phyloP scores from a whole-genome alignment of 2,113 vertebrate species.

The Triplophysa dalaica region DNA sequence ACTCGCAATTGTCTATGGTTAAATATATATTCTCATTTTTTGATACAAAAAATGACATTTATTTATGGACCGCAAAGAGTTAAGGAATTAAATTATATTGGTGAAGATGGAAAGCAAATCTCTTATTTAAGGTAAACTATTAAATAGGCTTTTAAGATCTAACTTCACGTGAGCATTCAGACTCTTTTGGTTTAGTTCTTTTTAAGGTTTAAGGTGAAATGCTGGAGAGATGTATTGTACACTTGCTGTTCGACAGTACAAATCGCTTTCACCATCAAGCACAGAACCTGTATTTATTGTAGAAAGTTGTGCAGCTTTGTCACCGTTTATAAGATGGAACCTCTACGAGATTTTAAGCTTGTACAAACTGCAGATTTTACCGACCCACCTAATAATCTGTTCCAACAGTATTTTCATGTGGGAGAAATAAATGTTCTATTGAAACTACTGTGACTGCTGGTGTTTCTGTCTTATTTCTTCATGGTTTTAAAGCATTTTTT shows the following conservation, averaged over 20 bases:
- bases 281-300: constrained; percentile 93
- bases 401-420: constrained; percentile 90
- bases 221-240: constrained; percentile 61
- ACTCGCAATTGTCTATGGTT: constrained; percentile 64
- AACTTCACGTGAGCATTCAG: constrained; percentile 77
- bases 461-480: not conserved
- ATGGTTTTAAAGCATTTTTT: not conserved
- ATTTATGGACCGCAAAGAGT: constrained; percentile 77
- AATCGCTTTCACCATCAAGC: constrained; percentile 77
- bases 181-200: constrained; percentile 65
- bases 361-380: constrained; percentile 89
- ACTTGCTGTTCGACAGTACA: constrained; percentile 73
- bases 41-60: constrained; percentile 86
- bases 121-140: constrained; percentile 73
- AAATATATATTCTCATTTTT: constrained; percentile 75
- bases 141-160: constrained; percentile 61
- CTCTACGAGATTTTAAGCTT: constrained; percentile 88
- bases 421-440: constrained; percentile 91
- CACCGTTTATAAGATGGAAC: constrained; percentile 86
- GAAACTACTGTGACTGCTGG: constrained; percentile 51
- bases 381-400: constrained; percentile 84
- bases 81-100: constrained; percentile 76
- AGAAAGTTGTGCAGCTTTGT: constrained; percentile 85
- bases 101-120: constrained; percentile 68
- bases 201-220: constrained; percentile 71